phyloP scores from a whole-genome alignment of 1,140 invertebrate species.

The Zophobas atratus region DNA sequence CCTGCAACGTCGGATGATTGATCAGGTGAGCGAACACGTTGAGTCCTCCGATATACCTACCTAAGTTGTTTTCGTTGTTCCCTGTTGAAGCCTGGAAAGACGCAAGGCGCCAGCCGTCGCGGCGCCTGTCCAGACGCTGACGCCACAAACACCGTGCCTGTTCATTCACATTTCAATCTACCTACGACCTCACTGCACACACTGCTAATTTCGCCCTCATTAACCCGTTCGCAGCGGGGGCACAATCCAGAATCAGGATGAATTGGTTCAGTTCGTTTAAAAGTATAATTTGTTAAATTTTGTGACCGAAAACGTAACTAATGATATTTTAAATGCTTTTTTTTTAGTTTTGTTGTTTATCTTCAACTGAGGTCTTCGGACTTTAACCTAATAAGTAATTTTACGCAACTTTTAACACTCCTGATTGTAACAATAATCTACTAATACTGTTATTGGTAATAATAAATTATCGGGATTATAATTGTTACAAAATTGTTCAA shows the following conservation, averaged over 20 bases:
- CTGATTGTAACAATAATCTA: too few species aligned
- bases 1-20: constrained; percentile 28
- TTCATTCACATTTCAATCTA: constrained; percentile 17
- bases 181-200: neutral
- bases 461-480: too few species aligned
- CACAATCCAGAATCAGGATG: neutral
- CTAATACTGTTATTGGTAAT: too few species aligned
- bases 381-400: too few species aligned
- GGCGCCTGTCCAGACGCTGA: constrained; percentile 50
- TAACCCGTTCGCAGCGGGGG: neutral
- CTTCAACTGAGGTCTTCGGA: too few species aligned
- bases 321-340: too few species aligned
- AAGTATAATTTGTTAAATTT: too few species aligned
- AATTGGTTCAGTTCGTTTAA: neutral
- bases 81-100: constrained; percentile 5
- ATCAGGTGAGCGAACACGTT: constrained; percentile 44
- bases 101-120: constrained; percentile 47
- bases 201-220: neutral
- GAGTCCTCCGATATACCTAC: constrained; percentile 42
- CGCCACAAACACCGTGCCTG: constrained; percentile 42
- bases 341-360: too few species aligned
- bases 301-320: too few species aligned
- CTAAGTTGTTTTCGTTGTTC: constrained; percentile 50
- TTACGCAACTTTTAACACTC: too few species aligned
- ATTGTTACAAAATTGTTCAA: too few species aligned